Evolutionary conservation across 2,113 vertebrate species (phyloP).

Genomic region (Glaucomys volans): DNA sequence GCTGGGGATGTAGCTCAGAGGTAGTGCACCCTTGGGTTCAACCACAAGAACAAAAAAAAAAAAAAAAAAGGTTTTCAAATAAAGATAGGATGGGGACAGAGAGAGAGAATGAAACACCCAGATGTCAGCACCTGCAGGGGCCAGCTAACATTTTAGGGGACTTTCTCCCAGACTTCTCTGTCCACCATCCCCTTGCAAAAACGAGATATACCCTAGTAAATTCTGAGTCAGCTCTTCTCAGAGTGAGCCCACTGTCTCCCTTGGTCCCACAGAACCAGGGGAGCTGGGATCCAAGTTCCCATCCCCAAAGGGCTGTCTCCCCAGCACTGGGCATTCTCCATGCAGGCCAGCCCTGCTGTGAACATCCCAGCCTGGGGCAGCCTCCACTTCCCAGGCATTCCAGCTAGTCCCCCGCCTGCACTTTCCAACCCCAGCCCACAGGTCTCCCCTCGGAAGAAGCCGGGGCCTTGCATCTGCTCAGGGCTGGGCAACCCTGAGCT

Average conservation of each 20-base stretch:
- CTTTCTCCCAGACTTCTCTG: not conserved
- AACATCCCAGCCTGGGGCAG: too few species aligned
- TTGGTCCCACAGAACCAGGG: fast-evolving
- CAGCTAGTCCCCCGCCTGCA: too few species aligned
- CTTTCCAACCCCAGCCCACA: not conserved
- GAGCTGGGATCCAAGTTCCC: not conserved
- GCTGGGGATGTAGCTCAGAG: too few species aligned
- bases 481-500: not conserved
- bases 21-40: too few species aligned
- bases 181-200: not conserved
- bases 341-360: too few species aligned
- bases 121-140: not conserved
- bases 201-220: fast-evolving
- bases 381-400: too few species aligned
- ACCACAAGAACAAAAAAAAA: too few species aligned
- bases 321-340: not conserved
- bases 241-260: not conserved
- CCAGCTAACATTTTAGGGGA: not conserved
- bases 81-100: not conserved
- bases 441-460: not conserved
- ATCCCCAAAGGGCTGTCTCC: not conserved
- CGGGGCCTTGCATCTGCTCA: not conserved
- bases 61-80: not conserved
- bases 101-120: not conserved
- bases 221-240: not conserved